Base-by-base conservation (phyloP, 2,113 vertebrate genomes). In the Sturnira hondurensis region DNA sequence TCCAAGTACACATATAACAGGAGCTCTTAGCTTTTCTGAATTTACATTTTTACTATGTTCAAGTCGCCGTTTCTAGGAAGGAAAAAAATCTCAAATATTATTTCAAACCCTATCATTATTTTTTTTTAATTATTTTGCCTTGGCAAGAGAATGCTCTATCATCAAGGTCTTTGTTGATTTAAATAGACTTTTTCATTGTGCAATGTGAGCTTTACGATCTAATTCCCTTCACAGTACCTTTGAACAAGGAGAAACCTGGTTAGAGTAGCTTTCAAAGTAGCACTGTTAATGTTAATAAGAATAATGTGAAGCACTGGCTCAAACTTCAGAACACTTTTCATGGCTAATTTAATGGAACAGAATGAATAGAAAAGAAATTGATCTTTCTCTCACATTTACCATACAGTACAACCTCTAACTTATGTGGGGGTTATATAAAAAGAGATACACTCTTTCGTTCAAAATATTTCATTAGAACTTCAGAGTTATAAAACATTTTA, bases 1-100 rank as follows among this genome's bases (percentile, higher is more conserved):
- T 71, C 99, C 99, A 84, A 99, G 98, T 56, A 99, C 99, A 98
- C 99, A 99, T 22, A 99, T 99, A 89, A 99, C 99, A 7, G 99
- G 99, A 8, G 99, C 98, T 97, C 99, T 98, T 15, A 99, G 98
- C 22, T 97, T 98, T 63, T 99, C 99, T 12, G 97, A 45, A 96
- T 99, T 99, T 26, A 97, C 96, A 96, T 99, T 99, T 98, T 98
- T 99, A 93, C 99, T 94, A 97, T 99, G 99, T 94, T 99, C 99
- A 63, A 98, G 98, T 96, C 98, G 97, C 4, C 99, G 99, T 98
- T 99, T 99, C 99, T 99, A 96, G 19, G 41, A 65, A 96, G 91
- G 12, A 93, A 97, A 91, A 91, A 95, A 92, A 93, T 11, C 38
- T 95, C 77, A 97, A 38, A 94, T 47, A 68, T 54, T 80, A 85